A percentile compares a stretch with the other conserved stretches of the same genome.
These are phyloP conservation scores for Stramonita haemastoma DNA, from an alignment of 2,888 invertebrate species.

Conservation along the genomic window DNA sequence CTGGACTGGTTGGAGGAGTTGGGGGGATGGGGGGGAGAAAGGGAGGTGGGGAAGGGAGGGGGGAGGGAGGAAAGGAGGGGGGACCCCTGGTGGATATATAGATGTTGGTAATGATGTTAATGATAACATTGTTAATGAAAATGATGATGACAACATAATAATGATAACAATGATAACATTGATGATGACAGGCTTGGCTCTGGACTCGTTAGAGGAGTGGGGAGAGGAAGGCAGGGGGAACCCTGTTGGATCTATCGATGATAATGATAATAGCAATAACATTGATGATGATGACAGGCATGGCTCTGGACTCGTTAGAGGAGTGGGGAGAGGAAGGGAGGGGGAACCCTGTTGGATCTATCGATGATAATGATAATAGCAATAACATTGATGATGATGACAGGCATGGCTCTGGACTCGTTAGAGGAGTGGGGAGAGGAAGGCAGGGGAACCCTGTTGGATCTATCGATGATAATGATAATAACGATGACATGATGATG, in stretches of 20 bases:
- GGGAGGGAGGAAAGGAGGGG: too few species aligned
- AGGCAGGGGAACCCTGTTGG: too few species aligned
- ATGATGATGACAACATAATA: too few species aligned
- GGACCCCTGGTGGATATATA: too few species aligned
- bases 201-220: too few species aligned
- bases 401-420: too few species aligned
- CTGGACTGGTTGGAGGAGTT: not conserved
- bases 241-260: not conserved
- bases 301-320: too few species aligned
- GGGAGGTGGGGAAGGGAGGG: too few species aligned
- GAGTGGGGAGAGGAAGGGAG: too few species aligned
- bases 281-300: not conserved
- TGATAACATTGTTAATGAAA: not conserved
- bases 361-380: not conserved
- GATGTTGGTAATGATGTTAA: not conserved
- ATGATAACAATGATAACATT: too few species aligned
- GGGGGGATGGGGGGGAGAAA: not conserved
- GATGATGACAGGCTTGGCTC: too few species aligned
- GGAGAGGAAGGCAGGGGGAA: not conserved
- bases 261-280: not conserved
- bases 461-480: not conserved
- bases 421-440: slow-evolving; percentile 50
- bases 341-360: too few species aligned
- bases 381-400: not conserved
- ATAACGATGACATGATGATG: not conserved